Percentiles rank a stretch among this genome's conserved stretches.
phyloP scores from a whole-genome alignment of 2,888 invertebrate genomes.

The Abrostola triplasia region DNA sequence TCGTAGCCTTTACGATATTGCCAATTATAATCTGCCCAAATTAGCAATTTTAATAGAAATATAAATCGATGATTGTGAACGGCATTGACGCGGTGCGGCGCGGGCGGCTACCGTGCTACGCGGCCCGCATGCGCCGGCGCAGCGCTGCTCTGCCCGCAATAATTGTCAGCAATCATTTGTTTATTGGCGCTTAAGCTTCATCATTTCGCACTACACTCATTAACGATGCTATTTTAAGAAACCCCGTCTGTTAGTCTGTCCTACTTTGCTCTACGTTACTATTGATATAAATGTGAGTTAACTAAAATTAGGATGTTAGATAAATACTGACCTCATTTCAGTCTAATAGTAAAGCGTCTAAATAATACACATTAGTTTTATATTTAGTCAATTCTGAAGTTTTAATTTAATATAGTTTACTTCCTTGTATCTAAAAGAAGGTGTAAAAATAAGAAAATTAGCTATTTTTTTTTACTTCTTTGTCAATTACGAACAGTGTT shows the following conservation, averaged over 20 bases:
- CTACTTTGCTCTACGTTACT: constrained; percentile 64
- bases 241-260: constrained; percentile 67
- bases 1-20: constrained; percentile 25
- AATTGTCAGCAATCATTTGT: constrained; percentile 79
- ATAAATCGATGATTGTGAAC: constrained; percentile 54
- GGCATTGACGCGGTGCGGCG: constrained; percentile 35
- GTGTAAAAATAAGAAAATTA: background rate
- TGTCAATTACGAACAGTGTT: constrained; percentile 6
- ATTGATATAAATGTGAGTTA: constrained; percentile 45
- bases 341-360: background rate
- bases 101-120: constrained; percentile 63
- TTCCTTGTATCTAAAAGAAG: background rate
- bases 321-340: constrained; percentile 38
- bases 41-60: constrained; percentile 47
- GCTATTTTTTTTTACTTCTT: background rate
- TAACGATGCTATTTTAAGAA: constrained; percentile 77
- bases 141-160: constrained; percentile 41
- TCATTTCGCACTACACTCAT: constrained; percentile 74
- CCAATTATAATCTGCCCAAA: constrained; percentile 32
- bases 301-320: constrained; percentile 43
- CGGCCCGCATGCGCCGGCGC: constrained; percentile 40
- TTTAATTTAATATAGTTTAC: background rate
- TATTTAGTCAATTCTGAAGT: background rate
- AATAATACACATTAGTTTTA: background rate
- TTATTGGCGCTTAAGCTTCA: constrained; percentile 75